Conservation (phyloP, 2,797 vertebrate species). For the Remorina albescens region DNA sequence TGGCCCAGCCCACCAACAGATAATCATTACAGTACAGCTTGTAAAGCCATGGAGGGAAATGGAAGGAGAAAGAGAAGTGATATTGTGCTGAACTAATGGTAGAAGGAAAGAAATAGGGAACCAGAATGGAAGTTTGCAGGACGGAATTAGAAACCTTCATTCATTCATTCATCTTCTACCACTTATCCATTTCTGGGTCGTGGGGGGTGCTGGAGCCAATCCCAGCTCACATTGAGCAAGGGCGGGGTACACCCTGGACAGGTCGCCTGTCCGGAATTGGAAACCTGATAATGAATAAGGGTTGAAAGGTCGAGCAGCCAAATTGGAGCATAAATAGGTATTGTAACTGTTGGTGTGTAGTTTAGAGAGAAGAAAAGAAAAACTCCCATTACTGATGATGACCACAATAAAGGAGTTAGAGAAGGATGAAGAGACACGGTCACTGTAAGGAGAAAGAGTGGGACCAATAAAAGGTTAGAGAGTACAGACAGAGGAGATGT, state of each 20-base stretch:
- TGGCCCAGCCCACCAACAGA: slow-evolving; percentile 54
- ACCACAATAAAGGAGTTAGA: slow-evolving; percentile 6
- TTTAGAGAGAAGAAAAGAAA: slow-evolving; percentile 21
- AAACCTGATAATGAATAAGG: slow-evolving; percentile 35
- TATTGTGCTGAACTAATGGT: slow-evolving; percentile 24
- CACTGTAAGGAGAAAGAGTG: slow-evolving; percentile 10
- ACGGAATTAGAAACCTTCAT: slow-evolving; percentile 32
- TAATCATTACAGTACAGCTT: slow-evolving; percentile 69
- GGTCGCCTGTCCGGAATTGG: too few relatives aligned
- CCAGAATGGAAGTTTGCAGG: slow-evolving; percentile 15
- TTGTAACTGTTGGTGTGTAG: not conserved
- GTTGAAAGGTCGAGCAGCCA: slow-evolving; percentile 14
- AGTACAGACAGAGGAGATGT: slow-evolving; percentile 33
- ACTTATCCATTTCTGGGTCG: too few relatives aligned
- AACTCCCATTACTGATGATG: not conserved
- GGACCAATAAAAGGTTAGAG: slow-evolving; percentile 24
- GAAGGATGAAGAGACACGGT: slow-evolving; percentile 1
- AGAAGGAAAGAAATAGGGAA: slow-evolving; percentile 34
- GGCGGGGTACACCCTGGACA: too few relatives aligned
- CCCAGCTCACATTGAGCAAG: too few relatives aligned
- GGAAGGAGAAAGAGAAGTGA: slow-evolving; percentile 39
- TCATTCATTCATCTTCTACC: too few relatives aligned
- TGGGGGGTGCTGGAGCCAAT: too few relatives aligned
- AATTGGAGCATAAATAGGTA: slow-evolving; percentile 13
- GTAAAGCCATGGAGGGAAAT: slow-evolving; percentile 51